Evolutionary conservation across 2,888 invertebrate species (phyloP).

Genomic region (Petrolisthes manimaculis): DNA sequence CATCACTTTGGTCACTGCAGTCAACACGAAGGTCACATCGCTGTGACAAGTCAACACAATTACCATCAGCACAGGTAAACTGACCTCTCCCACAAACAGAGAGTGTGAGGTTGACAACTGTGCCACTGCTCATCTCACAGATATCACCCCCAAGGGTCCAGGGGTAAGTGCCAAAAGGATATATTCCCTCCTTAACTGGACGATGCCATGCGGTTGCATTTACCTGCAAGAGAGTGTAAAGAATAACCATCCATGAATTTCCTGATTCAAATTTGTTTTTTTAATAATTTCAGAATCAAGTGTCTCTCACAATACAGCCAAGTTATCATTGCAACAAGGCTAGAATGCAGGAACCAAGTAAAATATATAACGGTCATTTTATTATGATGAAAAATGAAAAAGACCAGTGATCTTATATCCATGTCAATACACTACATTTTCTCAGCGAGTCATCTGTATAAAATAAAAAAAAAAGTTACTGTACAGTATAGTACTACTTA

Average conservation of each 20-base stretch:
- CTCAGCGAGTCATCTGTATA: no score
- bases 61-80: conserved; percentile 60
- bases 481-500: not conserved
- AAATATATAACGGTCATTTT: no score
- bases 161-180: conserved; percentile 57
- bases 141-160: conserved; percentile 48
- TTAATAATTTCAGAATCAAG: no score
- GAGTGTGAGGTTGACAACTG: conserved; percentile 47
- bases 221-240: not conserved
- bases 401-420: no score
- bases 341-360: no score
- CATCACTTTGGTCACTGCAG: conserved; percentile 62
- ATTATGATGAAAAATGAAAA: no score
- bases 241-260: not conserved
- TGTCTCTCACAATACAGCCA: no score
- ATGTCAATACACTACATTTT: no score
- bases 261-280: no score
- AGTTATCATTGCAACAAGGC: no score
- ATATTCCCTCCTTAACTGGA: conserved; percentile 39
- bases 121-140: conserved; percentile 43
- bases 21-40: conserved; percentile 60
- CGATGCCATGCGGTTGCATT: conserved; percentile 37
- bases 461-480: not conserved
- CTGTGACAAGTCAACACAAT: conserved; percentile 50
- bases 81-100: conserved; percentile 52